A percentile compares a stretch with the other conserved stretches of the same genome.
Conservation (phyloP, 1,140 invertebrate genomes). For the Hyphantria cunea region DNA sequence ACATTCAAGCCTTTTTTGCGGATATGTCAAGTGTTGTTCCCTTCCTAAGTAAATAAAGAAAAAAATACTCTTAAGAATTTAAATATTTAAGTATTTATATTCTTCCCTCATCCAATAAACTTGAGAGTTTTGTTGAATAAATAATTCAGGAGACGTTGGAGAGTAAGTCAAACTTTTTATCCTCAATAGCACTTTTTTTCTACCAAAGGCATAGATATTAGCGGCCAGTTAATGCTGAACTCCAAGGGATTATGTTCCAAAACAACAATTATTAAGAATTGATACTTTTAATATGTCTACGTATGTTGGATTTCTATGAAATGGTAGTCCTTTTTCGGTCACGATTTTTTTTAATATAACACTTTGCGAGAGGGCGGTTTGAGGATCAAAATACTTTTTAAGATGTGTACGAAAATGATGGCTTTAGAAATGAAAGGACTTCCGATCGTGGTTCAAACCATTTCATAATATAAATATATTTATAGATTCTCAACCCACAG, state of each 20-base stretch:
- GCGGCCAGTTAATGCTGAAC: slow-evolving; percentile 10
- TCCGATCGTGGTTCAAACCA: slow-evolving; percentile 11
- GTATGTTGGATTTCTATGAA: background rate
- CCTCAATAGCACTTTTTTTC: slow-evolving; percentile 40
- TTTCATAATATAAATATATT: background rate
- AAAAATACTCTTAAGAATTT: slow-evolving; percentile 15
- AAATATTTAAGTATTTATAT: slow-evolving; percentile 49
- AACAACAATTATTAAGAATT: slow-evolving; percentile 19
- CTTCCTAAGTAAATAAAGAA: slow-evolving; percentile 9
- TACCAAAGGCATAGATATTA: slow-evolving; percentile 31
- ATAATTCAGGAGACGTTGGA: slow-evolving; percentile 53
- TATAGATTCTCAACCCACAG: too few species aligned
- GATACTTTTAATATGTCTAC: slow-evolving; percentile 12
- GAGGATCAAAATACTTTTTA: slow-evolving; percentile 18
- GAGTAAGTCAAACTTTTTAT: slow-evolving; percentile 44
- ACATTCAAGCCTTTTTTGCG: background rate
- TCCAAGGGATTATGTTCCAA: slow-evolving; percentile 5
- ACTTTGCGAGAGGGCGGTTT: slow-evolving; percentile 8
- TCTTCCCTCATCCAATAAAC: slow-evolving; percentile 37
- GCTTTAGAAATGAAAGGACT: slow-evolving; percentile 22
- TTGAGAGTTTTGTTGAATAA: slow-evolving; percentile 51
- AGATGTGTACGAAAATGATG: slow-evolving; percentile 14
- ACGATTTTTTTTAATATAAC: background rate
- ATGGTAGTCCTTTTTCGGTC: background rate
- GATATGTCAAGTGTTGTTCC: background rate